Conservation (phyloP, 2,797 vertebrate genomes). For the Botia kubotai region DNA sequence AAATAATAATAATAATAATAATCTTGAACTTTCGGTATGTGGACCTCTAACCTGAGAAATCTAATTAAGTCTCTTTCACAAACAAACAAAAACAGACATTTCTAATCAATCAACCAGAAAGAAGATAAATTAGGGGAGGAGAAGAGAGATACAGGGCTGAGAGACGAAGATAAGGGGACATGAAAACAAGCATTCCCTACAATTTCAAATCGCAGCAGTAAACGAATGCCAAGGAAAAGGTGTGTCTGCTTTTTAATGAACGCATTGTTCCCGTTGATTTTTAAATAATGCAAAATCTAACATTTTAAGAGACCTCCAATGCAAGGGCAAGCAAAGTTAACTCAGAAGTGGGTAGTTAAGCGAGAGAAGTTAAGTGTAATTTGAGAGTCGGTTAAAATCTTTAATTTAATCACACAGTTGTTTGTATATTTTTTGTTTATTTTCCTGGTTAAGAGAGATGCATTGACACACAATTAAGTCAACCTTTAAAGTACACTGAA, state of each 20-base stretch:
- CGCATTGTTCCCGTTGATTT: slow-evolving; percentile 44
- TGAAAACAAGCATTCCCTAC: slow-evolving; percentile 55
- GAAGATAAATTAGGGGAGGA: slow-evolving; percentile 68
- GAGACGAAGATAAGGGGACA: slow-evolving; percentile 62
- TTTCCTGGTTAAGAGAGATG: too few relatives aligned
- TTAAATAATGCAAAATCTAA: slow-evolving; percentile 55
- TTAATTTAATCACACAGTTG: not conserved
- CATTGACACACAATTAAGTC: too few relatives aligned
- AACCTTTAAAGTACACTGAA: too few relatives aligned
- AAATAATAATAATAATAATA: slow-evolving; percentile 72
- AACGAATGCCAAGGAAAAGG: slow-evolving; percentile 55
- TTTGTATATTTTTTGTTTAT: not conserved
- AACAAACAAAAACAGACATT: slow-evolving; percentile 69
- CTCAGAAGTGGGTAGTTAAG: not conserved
- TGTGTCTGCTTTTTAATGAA: slow-evolving; percentile 37
- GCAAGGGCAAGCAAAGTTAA: not conserved
- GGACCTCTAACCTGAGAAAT: slow-evolving; percentile 73
- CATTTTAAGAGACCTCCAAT: not conserved
- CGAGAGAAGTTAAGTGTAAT: not conserved
- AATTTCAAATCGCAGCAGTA: slow-evolving; percentile 56
- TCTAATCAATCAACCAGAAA: slow-evolving; percentile 71
- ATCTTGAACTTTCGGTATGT: slow-evolving; percentile 71
- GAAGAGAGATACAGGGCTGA: slow-evolving; percentile 65
- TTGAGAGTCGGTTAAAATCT: too few relatives aligned
- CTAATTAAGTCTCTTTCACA: slow-evolving; percentile 70